Conservation (phyloP, 2,113 vertebrate genomes). For the Saguinus imperator region DNA sequence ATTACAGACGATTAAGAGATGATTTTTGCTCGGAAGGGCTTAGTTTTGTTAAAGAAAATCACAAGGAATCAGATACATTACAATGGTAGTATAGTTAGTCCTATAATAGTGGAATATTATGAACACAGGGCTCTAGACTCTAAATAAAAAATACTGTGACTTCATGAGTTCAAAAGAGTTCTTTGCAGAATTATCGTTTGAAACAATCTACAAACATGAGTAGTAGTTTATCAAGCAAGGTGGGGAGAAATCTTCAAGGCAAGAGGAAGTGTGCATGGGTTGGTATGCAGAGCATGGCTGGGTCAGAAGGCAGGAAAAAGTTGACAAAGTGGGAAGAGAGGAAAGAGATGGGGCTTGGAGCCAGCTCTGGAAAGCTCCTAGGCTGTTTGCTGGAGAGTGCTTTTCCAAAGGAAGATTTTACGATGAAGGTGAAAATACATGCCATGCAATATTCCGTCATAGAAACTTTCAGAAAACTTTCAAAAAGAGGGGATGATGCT, state of each 20-base stretch:
- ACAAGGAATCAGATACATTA: neutral
- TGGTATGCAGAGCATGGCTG: neutral
- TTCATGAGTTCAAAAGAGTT: neutral
- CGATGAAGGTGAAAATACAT: neutral
- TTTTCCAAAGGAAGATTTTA: neutral
- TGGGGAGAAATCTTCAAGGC: neutral
- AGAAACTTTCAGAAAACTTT: slow-evolving; percentile 4
- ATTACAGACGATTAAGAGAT: neutral
- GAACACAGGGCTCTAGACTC: neutral
- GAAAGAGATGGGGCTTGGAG: too few relatives aligned
- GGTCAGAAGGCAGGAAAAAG: neutral
- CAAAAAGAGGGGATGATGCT: neutral
- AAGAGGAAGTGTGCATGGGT: neutral
- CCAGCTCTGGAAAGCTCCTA: neutral
- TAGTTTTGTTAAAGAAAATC: neutral
- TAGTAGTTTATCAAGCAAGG: neutral
- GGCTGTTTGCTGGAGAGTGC: neutral
- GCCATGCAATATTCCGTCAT: neutral
- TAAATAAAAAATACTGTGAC: neutral
- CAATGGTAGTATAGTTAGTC: neutral
- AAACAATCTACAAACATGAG: neutral
- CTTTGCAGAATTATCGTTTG: neutral
- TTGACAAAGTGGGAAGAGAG: neutral
- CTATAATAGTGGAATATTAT: neutral
- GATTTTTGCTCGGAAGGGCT: neutral